phyloP scores from a whole-genome alignment of 2,113 vertebrate species.

The Microtus oregoni region DNA sequence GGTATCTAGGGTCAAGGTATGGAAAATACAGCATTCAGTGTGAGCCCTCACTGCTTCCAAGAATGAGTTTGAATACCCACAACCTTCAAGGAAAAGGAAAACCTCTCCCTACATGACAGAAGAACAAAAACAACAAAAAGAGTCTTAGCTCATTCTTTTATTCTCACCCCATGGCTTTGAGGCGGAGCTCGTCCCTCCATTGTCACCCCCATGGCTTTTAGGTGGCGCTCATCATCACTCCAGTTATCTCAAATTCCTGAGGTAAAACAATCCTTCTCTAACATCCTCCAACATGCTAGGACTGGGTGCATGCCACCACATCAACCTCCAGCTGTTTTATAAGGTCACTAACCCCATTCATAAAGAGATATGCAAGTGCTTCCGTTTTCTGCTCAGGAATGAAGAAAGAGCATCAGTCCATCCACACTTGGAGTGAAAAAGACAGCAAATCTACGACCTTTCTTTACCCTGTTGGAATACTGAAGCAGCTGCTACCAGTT shows the following conservation, averaged over 20 bases:
- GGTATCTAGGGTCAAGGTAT: not conserved
- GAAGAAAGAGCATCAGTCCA: not conserved
- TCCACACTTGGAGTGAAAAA: not conserved
- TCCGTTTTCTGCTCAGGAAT: not conserved
- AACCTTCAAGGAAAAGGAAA: not conserved
- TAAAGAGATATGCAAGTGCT: not conserved
- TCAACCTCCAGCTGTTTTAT: not conserved
- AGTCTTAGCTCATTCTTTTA: too few relatives aligned
- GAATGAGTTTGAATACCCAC: not conserved
- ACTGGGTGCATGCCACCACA: not conserved
- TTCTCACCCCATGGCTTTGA: too few relatives aligned
- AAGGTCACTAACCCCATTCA: not conserved
- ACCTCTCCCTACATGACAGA: not conserved
- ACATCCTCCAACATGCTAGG: not conserved
- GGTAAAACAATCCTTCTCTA: not conserved
- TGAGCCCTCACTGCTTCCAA: not conserved
- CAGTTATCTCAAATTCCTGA: not conserved
- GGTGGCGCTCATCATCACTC: not conserved
- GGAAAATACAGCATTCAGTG: not conserved
- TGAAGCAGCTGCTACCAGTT: not conserved
- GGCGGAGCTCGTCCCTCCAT: too few relatives aligned
- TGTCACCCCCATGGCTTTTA: not conserved
- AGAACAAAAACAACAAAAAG: not conserved
- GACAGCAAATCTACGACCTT: not conserved
- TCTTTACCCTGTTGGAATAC: not conserved